Base-by-base conservation (phyloP, 2,888 invertebrate species). In the Brachyptera risi region DNA sequence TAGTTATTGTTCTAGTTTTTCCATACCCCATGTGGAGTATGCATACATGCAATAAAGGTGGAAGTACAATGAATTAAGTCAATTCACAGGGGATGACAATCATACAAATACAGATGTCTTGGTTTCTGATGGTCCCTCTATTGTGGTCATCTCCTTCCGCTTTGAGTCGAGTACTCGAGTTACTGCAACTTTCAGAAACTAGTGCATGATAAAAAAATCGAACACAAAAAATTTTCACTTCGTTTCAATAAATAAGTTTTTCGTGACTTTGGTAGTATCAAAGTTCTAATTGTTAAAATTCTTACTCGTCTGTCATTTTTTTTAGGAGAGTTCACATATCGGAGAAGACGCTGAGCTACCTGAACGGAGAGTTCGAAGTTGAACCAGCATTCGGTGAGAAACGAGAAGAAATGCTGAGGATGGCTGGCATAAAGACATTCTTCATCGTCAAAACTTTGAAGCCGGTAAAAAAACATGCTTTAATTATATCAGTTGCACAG, bases 331-430 rank as follows among this genome's bases (percentile, higher is more conserved):
- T 96, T 21, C 96, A 96, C 76, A 90, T 96, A 69, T 96, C 95
- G 35, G 92, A 94, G 73, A 88, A 88, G 70, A 96, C 96, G 1
- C 79, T 92, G 70, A 84, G 88, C 69, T 95, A 88, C 75, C 79
- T 96, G 67, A 88, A 86, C 72, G 89, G 89, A 37, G 93, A 94
- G 75, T 96, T 96, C 73, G 94, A 95, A 77, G 92, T 96, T 67
- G 95, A 95, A 73, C 88, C 91, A 2, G 95, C 90, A 0, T 86
- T 84, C 72, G 96, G 95, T 0, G 94, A 94, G 73, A 87, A 89
- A 66, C 82, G 95, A n/a, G 96, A 96, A 73, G 95, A 96, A 75
- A 86, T 90, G 69, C 78, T 96, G 60, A 82, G 91, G 54, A 88
- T 89, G 73, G 92, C 94, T 3, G 92, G 93, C 63, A 83, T 96